Evolutionary conservation across 2,888 invertebrate genomes (phyloP), one percentile per base, ranked within the genome.

Genomic region (Mythimna albipuncta): DNA sequence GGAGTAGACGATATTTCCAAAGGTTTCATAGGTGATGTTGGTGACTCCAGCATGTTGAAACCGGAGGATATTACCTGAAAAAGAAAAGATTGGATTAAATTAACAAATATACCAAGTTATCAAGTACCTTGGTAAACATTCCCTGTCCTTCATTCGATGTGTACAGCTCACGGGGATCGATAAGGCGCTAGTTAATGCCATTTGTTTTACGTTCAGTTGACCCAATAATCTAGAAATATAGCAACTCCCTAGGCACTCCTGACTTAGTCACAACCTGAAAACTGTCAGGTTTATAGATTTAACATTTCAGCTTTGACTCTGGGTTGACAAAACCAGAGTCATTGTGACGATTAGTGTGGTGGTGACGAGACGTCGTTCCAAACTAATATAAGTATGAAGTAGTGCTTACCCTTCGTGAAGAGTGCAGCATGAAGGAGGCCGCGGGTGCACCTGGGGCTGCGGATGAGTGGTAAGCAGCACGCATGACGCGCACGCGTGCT

Each of bases 401-500:
- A 19, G 9, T 58, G 11, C 79, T 88, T 88, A 95, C 96, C 88
- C 95, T 91, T 86, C 96, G 90, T 52, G 96, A 95, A 68, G 96
- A 95, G 82, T 96, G 96, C 77, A 96, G 91, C 91, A 95, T 92
- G 82, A 92, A 96, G 63, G 95, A 95, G 26, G 95, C 91, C 50
- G 94, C 92, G 0, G 96, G 95, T 11, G 90, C 88, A 2, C 95
- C 96, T 2, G 94, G 94, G 0, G 93, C 95, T 10, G 95, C 91
- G 1, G 95, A 90, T 65, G 95, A 93, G 88, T 96, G 96, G 87
- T 94, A 96, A 0, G 97, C 92, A 61, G 98, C 97, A 85, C 98
- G 97, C 95, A 98, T 97, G 80, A 98, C 98, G 87, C 98, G 97
- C 89, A 98, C 95, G 47, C 97, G 97, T 64, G 97, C 97, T 10